Base-by-base conservation (phyloP, 2,113 vertebrate species). In the Siniperca chuatsi region DNA sequence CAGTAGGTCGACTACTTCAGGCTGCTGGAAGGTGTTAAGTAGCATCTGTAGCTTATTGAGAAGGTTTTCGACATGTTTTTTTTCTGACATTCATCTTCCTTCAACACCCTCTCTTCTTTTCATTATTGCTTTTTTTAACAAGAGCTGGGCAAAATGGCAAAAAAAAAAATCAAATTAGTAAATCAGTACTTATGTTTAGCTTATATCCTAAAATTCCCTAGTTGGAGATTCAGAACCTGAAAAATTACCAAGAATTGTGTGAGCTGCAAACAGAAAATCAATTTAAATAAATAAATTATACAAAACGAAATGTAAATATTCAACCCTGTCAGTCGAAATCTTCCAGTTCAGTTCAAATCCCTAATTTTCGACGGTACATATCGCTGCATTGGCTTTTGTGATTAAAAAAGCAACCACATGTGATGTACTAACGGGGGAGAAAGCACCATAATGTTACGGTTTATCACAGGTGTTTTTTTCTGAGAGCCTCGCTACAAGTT, bases 11-110 rank as follows among this genome's bases (percentile, higher is more conserved):
- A 81, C 79, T 71, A 13, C 52, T 83, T 78, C 79, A 67, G 42
- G 64, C 77, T 61, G 83, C 77, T 67, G 57, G 35, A 74, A 89
- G 74, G 93, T 89, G 90, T 83, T 83, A 89, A 87, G 83, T 74
- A 35, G 72, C 77, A 76, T 83, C 64, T 73, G 69, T 78, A 66
- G 52, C 81, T 83, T 83, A 90, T 87, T 84, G 84, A 65, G 72
- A 82, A 18, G 61, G 23, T 75, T 88, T 84, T 81, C 16, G 29
- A 54, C 54, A 58, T 48, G 21, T 61, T 83, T 74, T 66, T 52
- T 57, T 9, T 42, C 54, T 77, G 42, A 70, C 75, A 75, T 84
- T 50, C 75, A 55, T 76, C 44, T 55, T 54, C 64, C 42, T 80
- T 80, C 52, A 62, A 57, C 85, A 73, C 74, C 48, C 81, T 78